Evolutionary conservation across 1,140 invertebrate species (phyloP).

Genomic region (Pseudachorutes palmiensis): DNA sequence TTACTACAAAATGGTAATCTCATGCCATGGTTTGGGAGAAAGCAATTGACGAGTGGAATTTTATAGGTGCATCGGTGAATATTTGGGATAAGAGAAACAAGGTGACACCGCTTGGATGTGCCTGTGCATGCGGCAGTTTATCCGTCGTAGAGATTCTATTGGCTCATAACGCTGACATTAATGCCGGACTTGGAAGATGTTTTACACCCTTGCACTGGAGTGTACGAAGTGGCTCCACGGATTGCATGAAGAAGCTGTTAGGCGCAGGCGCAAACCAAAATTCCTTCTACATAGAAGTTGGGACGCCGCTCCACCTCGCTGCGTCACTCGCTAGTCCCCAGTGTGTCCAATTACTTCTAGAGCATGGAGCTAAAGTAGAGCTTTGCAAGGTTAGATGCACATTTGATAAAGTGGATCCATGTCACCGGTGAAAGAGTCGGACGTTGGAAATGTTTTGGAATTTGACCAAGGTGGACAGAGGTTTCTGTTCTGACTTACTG

Average conservation of each 20-base stretch:
- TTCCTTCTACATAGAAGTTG: slow-evolving; percentile 21
- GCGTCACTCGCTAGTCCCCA: slow-evolving; percentile 25
- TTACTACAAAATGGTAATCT: slow-evolving; percentile 31
- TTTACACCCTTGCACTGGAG: slow-evolving; percentile 27
- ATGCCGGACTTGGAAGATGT: slow-evolving; percentile 3
- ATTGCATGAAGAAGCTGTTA: slow-evolving; percentile 32
- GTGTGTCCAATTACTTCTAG: slow-evolving; percentile 32
- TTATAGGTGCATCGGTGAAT: slow-evolving; percentile 52
- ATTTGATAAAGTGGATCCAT: neutral
- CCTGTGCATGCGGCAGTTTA: slow-evolving; percentile 24
- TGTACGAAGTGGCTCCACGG: slow-evolving; percentile 16
- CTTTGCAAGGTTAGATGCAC: slow-evolving; percentile 4
- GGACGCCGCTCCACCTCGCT: slow-evolving; percentile 37
- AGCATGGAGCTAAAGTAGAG: slow-evolving; percentile 26
- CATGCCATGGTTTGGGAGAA: slow-evolving; percentile 3
- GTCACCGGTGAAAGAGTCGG: no score
- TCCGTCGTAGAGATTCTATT: slow-evolving; percentile 26
- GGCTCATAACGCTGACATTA: slow-evolving; percentile 18
- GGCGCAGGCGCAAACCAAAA: slow-evolving; percentile 29
- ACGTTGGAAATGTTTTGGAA: no score
- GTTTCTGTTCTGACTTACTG: no score
- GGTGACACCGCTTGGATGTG: slow-evolving; percentile 35
- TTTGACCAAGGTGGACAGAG: no score
- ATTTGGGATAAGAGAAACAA: slow-evolving; percentile 49
- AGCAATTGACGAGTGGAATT: slow-evolving; percentile 24